phyloP scores from a whole-genome alignment of 2,888 invertebrate species.

The Formica aserva region DNA sequence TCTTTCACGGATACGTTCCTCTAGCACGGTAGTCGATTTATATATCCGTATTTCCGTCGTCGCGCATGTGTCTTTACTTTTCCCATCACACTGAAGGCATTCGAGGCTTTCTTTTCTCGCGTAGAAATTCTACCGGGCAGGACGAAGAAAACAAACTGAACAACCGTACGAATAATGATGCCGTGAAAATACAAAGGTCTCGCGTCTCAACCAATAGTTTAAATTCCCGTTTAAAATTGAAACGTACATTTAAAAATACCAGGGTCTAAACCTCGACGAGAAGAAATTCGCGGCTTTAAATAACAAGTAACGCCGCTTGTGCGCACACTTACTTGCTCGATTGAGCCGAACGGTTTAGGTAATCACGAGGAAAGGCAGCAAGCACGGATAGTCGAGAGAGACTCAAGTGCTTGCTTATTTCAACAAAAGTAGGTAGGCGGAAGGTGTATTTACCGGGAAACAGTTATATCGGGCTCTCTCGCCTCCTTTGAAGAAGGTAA shows the following conservation, averaged over 20 bases:
- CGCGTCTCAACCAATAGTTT: not conserved
- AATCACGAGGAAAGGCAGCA: not conserved
- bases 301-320: not conserved
- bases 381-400: not conserved
- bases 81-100: not conserved
- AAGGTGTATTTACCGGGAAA: not conserved
- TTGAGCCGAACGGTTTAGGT: not conserved
- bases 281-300: not conserved
- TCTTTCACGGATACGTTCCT: not conserved
- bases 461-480: not conserved
- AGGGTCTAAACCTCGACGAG: not conserved
- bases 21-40: not conserved
- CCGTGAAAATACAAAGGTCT: not conserved
- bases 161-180: not conserved
- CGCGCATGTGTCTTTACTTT: not conserved
- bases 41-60: not conserved
- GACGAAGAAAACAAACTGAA: not conserved
- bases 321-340: not conserved
- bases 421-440: conserved; percentile 8
- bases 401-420: not conserved
- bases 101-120: not conserved
- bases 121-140: not conserved
- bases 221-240: not conserved
- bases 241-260: not conserved
- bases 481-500: conserved; percentile 1